Conservation (phyloP, 2,797 vertebrate species). For the Syngnathus acus region DNA sequence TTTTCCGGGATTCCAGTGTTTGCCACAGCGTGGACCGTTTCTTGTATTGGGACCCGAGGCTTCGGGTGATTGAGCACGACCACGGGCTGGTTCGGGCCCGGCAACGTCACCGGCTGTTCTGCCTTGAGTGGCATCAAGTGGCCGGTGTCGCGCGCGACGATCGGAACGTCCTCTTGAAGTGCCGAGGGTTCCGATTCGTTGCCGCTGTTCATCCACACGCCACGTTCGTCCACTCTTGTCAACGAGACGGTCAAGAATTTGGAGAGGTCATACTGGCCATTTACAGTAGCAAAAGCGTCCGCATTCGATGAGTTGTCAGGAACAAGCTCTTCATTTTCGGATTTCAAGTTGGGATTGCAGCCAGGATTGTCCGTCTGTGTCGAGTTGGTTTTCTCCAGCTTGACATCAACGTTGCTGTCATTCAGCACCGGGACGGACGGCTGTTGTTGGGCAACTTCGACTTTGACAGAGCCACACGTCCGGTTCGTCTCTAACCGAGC, state of each 20-base stretch:
- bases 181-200: slow-evolving; percentile 47
- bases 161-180: slow-evolving; percentile 38
- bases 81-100: slow-evolving; percentile 86
- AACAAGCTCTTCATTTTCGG: not conserved
- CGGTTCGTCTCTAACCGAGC: not conserved
- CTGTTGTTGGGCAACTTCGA: slow-evolving; percentile 16
- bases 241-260: slow-evolving; percentile 67
- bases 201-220: slow-evolving; percentile 45
- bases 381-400: slow-evolving; percentile 24
- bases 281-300: slow-evolving; percentile 11
- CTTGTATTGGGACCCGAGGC: slow-evolving; percentile 58
- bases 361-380: not conserved
- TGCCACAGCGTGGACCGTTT: slow-evolving; percentile 7
- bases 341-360: not conserved
- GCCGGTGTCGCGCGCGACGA: slow-evolving; percentile 24
- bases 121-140: slow-evolving; percentile 73
- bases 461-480: slow-evolving; percentile 21
- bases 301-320: not conserved
- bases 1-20: slow-evolving; percentile 26
- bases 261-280: slow-evolving; percentile 36
- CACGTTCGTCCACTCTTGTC: slow-evolving; percentile 59
- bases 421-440: slow-evolving; percentile 3
- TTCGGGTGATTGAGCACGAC: slow-evolving; percentile 93
- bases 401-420: slow-evolving; percentile 12
- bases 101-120: slow-evolving; percentile 80